Percentiles rank a stretch among this genome's conserved stretches.
Evolutionary conservation across 2,797 vertebrate species (phyloP).

Genomic region (Carduelis carduelis): DNA sequence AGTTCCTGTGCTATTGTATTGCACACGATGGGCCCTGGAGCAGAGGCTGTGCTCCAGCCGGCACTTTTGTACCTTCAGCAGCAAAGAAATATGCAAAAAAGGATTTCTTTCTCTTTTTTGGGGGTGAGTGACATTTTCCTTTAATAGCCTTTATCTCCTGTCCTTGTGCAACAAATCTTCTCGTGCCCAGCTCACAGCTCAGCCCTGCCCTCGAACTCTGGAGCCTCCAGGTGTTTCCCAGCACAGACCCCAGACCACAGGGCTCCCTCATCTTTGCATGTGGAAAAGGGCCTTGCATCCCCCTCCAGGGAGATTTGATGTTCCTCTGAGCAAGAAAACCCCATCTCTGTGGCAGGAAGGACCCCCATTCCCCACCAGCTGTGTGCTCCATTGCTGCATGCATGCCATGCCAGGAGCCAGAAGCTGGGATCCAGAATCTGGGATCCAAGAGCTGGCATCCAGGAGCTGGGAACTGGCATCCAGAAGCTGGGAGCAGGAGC

Average conservation of each 20-base stretch:
- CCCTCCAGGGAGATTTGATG: neutral
- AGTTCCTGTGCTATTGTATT: neutral
- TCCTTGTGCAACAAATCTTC: neutral
- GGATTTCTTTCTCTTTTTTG: accelerated
- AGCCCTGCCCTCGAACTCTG: neutral
- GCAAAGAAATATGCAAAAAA: neutral
- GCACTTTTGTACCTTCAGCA: neutral
- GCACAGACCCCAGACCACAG: neutral
- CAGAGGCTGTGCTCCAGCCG: neutral
- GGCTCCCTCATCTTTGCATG: neutral
- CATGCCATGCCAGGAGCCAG: neutral
- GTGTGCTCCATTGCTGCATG: accelerated
- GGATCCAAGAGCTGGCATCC: neutral
- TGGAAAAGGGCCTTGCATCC: neutral
- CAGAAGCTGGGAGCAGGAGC: neutral
- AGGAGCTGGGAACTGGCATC: neutral
- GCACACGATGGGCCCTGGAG: neutral
- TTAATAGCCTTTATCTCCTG: neutral
- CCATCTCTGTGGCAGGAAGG: neutral
- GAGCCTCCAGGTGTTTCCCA: neutral
- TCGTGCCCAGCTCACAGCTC: neutral
- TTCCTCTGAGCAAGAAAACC: neutral
- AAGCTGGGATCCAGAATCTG: neutral
- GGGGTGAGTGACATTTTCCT: neutral
- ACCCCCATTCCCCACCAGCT: neutral